Evolutionary conservation across 1,140 invertebrate genomes (phyloP), one percentile per base, ranked within the genome.

Genomic region (Atta colombica): DNA sequence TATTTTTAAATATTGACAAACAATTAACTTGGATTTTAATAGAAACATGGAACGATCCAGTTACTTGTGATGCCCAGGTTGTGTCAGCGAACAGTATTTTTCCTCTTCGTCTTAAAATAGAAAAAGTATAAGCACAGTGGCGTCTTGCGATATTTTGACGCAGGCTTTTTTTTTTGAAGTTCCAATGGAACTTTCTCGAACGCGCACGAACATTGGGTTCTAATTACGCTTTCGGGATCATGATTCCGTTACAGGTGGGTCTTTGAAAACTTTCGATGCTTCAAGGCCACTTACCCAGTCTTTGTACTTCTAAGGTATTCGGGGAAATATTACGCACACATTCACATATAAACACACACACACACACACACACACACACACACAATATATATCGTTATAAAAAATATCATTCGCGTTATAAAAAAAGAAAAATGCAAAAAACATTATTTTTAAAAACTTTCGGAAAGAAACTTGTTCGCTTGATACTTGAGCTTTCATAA

Each of bases 61-160:
- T 63, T 21, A 53, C 21, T 58, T 14, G 31, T 14, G 49, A 71
- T 71, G 49, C 31, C 25, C 10, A 58, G 8, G 8, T 25, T 49
- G 77, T 45, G 49, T 81, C n/a, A 55, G 55, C 16, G 61, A 66
- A 45, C 18, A 45, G 35, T 82, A 25, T 84, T 61, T 84, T 84
- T 84, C 31, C 80, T 75, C n/a, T 84, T 51, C 80, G 35, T 82
- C 69, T 84, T 84, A 84, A 84, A 84, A 84, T 84, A 84, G 80
- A 84, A 84, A 61, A 74, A 61, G 58, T n/a, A 51, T 28, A 31
- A 49, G 14, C 28, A 3, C 28, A 45, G 49, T 14, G 31, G 6
- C 14, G 77, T 39, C 45, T 80, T 68, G 8, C 25, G 80, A 49
- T 60, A 75, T 55, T 74, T 84, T 61, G 18, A 58, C 53, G 35